A percentile compares a stretch with the other conserved stretches of the same genome.
These are phyloP conservation scores for Acleris emargana DNA, from an alignment of 2,888 invertebrate genomes.

Conservation along the genomic window DNA sequence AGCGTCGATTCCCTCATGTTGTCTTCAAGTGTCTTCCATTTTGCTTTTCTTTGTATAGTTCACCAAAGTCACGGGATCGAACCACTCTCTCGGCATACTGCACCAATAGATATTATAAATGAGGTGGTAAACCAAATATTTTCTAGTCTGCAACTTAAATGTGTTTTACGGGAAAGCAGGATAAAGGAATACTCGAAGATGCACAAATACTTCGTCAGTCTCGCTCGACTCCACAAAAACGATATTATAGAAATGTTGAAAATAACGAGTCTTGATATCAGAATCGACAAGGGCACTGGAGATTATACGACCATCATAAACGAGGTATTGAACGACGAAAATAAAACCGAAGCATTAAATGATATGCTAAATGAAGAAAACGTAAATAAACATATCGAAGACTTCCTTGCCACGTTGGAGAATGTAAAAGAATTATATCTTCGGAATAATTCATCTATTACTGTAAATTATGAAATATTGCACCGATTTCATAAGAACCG, in stretches of 20 bases:
- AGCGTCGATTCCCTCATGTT: conserved; percentile 20
- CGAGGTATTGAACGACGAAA: conserved; percentile 55
- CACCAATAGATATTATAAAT: conserved; percentile 18
- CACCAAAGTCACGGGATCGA: background rate
- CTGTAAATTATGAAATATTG: conserved; percentile 47
- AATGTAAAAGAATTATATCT: conserved; percentile 8
- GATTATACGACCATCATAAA: conserved; percentile 55
- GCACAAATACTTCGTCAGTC: conserved; percentile 57
- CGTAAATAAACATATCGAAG: conserved; percentile 18
- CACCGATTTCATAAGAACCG: conserved; percentile 38
- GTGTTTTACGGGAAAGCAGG: background rate
- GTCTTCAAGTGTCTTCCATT: background rate
- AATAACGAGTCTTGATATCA: conserved; percentile 49
- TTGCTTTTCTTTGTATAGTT: conserved; percentile 5
- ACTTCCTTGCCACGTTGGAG: conserved; percentile 9
- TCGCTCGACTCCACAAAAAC: conserved; percentile 53
- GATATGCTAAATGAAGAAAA: conserved; percentile 17
- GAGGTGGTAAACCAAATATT: conserved; percentile 55
- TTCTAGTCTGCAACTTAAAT: conserved; percentile 47
- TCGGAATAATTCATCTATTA: conserved; percentile 11
- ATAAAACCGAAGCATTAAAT: conserved; percentile 39
- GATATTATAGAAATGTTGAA: conserved; percentile 52
- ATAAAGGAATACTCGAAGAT: conserved; percentile 51
- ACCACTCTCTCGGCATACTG: background rate
- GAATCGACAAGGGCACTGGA: conserved; percentile 46